phyloP scores from a whole-genome alignment of 2,797 vertebrate species.

The Kryptopterus vitreolus region DNA sequence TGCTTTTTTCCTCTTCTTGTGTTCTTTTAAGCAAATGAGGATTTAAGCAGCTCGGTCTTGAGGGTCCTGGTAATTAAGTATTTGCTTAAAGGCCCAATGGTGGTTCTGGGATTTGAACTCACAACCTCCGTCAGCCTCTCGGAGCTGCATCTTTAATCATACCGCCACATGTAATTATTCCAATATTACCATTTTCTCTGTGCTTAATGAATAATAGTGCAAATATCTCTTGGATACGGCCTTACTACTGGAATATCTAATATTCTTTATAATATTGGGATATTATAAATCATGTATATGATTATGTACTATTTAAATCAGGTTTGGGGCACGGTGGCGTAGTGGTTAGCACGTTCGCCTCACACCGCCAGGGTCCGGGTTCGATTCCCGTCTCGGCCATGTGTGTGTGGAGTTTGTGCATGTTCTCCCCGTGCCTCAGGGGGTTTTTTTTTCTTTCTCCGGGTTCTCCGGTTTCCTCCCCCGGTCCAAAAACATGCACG shows the following conservation, averaged over 20 bases:
- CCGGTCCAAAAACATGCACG: too few relatives aligned
- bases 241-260: not conserved
- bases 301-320: too few relatives aligned
- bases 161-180: constrained; percentile 4
- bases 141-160: constrained; percentile 2
- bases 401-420: too few relatives aligned
- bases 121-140: not conserved
- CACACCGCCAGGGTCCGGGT: too few relatives aligned
- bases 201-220: not conserved
- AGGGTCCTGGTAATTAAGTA: constrained; percentile 7
- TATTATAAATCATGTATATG: constrained; percentile 1
- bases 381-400: too few relatives aligned
- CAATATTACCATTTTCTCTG: not conserved
- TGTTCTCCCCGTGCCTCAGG: too few relatives aligned
- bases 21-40: too few relatives aligned
- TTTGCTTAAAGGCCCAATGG: not conserved
- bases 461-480: too few relatives aligned
- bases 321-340: too few relatives aligned
- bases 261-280: not conserved
- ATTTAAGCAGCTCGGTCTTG: not conserved
- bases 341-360: too few relatives aligned
- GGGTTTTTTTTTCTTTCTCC: too few relatives aligned
- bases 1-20: too few relatives aligned
- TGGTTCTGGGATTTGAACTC: constrained; percentile 9
- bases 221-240: constrained; percentile 2